A percentile compares a stretch with the other conserved stretches of the same genome.
phyloP scores from a whole-genome alignment of 1,140 invertebrate species.

The Nasonia longicornis region DNA sequence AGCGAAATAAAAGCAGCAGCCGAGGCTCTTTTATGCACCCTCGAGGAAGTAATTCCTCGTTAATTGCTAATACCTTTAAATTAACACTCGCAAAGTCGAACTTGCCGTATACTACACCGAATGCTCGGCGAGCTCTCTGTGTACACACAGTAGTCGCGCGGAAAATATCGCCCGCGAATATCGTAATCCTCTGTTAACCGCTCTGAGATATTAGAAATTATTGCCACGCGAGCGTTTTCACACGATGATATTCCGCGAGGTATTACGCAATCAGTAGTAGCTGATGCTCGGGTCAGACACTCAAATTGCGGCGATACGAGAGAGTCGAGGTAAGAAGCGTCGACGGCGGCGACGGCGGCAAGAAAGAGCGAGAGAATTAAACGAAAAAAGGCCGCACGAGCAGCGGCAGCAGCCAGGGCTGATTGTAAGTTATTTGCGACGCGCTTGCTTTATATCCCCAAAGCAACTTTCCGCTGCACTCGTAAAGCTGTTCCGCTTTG shows the following conservation, averaged over 20 bases:
- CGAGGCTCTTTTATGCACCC: constrained; percentile 41
- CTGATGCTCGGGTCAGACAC: not conserved
- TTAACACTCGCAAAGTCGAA: constrained; percentile 37
- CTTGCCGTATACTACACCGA: not conserved
- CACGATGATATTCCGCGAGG: too few relatives aligned
- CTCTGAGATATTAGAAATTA: constrained; percentile 2
- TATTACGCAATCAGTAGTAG: not conserved
- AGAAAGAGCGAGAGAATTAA: constrained; percentile 29
- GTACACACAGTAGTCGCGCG: not conserved
- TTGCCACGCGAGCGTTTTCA: not conserved
- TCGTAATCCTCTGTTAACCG: not conserved
- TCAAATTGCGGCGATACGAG: too few relatives aligned
- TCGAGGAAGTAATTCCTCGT: constrained; percentile 45
- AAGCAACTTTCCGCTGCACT: constrained; percentile 67
- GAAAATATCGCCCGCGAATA: constrained; percentile 29
- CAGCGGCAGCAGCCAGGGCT: constrained; percentile 52
- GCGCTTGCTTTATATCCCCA: constrained; percentile 67
- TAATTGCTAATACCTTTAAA: constrained; percentile 47
- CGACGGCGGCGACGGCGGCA: not conserved
- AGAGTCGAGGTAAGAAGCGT: not conserved
- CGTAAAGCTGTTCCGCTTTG: constrained; percentile 63
- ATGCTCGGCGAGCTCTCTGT: not conserved
- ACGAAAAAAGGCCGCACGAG: constrained; percentile 46
- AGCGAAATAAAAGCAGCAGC: constrained; percentile 37
- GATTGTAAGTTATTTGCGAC: constrained; percentile 70